Evolutionary conservation across 2,888 invertebrate species (phyloP), one percentile per base, ranked within the genome.

Genomic region (Biston betularia): DNA sequence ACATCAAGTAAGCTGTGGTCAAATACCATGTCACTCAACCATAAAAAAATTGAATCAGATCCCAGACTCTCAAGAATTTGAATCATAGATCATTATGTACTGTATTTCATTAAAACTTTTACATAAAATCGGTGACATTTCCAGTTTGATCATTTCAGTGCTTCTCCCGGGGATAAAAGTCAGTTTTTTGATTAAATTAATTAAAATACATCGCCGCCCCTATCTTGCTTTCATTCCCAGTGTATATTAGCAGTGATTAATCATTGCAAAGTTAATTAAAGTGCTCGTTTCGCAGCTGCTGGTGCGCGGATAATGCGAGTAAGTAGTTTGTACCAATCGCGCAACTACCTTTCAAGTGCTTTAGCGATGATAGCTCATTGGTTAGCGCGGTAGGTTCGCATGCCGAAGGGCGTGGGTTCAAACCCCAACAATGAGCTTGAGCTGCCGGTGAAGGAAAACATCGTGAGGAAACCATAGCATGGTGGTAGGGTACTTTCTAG

Each of bases 211-310:
- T 48, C 40, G 56, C 45, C 52, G 42, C 45, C 53, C 52, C 62
- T 33, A 38, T 62, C 58, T 59, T 45, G 59, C 59, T 64, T 55
- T 46, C 54, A 64, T 62, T 61, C 69, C 48, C 48, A 46, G 59
- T 71, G 70, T 80, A 81, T 82, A 79, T 80, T 74, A 77, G 61
- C 71, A 61, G 78, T 83, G 83, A 83, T 83, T 82, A 82, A 83
- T 83, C 73, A 77, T 80, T 52, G 59, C n/a, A n/a, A n/a, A n/a
- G n/a, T n/a, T n/a, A n/a, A 83, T 82, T 83, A 80, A 76, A 76
- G 74, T 69, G 50, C 69, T 77, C 79, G 74, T 79, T 78, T 68
- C 68, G 68, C 65, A 74, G 65, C 73, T 74, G 72, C 62, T 60
- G 70, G 68, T 54, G 35, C 56, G 24, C 6, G 56, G 56, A 35